These are phyloP conservation scores for Triplophysa tibetana DNA, from an alignment of 2,113 vertebrate species.

Conservation along the genomic window DNA sequence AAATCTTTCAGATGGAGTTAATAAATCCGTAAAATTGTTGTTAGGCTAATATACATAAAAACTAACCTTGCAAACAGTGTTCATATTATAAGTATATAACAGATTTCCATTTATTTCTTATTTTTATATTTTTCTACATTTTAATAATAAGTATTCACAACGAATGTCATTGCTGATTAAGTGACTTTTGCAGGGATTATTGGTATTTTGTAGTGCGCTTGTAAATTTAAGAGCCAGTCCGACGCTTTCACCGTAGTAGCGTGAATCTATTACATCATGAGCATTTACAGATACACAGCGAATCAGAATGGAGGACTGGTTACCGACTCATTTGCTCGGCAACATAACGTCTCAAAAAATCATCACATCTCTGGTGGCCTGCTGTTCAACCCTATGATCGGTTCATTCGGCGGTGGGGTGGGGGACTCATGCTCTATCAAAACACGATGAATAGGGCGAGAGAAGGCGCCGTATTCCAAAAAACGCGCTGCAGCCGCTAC, in stretches of 20 bases:
- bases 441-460: slow-evolving; percentile 63
- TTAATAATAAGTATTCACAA: too few species aligned
- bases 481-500: slow-evolving; percentile 50
- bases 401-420: slow-evolving; percentile 41
- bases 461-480: slow-evolving; percentile 60
- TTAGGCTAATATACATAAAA: too few species aligned
- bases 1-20: too few species aligned
- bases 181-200: background rate
- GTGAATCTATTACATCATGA: background rate
- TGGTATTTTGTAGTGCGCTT: background rate
- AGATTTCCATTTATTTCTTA: too few species aligned
- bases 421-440: slow-evolving; percentile 59
- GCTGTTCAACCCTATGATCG: slow-evolving; percentile 38
- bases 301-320: background rate
- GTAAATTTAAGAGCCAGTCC: background rate
- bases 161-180: background rate
- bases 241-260: background rate
- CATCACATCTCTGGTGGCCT: slow-evolving; percentile 21
- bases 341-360: slow-evolving; percentile 19
- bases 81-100: too few species aligned
- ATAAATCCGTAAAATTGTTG: too few species aligned
- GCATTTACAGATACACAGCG: background rate
- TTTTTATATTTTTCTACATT: too few species aligned
- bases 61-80: too few species aligned
- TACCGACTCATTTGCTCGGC: slow-evolving; percentile 9